Evolutionary conservation across 2,113 vertebrate genomes (phyloP).

Genomic region (Cyphomyrus plagiostoma): DNA sequence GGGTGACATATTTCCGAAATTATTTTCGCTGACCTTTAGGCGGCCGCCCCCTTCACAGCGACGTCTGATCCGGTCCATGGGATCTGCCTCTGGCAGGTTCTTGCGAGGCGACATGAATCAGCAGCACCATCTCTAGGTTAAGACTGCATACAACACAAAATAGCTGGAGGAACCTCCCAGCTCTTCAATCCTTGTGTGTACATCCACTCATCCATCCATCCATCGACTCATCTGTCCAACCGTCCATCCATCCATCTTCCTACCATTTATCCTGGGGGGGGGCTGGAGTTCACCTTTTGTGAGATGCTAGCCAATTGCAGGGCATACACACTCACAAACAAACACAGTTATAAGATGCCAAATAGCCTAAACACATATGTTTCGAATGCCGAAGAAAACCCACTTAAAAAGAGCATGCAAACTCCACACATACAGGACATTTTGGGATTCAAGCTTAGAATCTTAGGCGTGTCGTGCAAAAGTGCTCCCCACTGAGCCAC

Average conservation of each 20-base stretch:
- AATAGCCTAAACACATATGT: background rate
- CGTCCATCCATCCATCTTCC: background rate
- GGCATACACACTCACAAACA: background rate
- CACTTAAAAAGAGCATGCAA: background rate
- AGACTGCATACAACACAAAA: background rate
- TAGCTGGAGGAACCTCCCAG: background rate
- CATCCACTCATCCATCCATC: background rate
- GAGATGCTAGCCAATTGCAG: background rate
- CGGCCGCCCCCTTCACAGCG: background rate
- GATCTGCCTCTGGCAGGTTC: background rate
- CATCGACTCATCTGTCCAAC: background rate
- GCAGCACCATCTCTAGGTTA: background rate
- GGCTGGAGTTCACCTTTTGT: background rate
- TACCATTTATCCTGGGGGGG: background rate
- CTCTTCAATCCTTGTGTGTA: background rate
- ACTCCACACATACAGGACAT: background rate
- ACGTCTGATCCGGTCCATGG: background rate
- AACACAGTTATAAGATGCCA: background rate
- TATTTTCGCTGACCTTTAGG: slow-evolving; percentile 12
- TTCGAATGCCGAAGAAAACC: background rate
- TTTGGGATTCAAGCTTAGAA: background rate
- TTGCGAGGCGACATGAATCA: background rate
- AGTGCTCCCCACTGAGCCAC: background rate
- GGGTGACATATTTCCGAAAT: slow-evolving; percentile 12
- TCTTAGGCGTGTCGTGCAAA: background rate